Conservation (phyloP, 2,797 vertebrate species). For the Poecilia picta region DNA sequence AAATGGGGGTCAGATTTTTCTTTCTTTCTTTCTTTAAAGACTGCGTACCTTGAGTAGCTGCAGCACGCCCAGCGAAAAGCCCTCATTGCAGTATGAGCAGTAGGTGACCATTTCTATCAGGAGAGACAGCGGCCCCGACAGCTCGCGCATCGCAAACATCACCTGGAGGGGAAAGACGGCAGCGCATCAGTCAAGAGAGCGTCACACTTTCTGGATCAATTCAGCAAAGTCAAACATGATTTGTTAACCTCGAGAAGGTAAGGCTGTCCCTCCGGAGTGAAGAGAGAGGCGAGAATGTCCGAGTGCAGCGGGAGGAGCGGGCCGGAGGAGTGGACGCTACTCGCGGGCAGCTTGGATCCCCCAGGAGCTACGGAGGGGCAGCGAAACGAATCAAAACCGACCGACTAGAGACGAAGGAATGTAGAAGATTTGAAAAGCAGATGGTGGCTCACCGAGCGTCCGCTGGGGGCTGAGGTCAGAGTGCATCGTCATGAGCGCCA, state of each 20-base stretch:
- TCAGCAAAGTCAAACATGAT: background rate
- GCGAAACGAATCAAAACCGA: background rate
- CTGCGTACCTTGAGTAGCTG: constrained; percentile 91
- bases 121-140: constrained; percentile 88
- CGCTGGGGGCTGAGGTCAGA: constrained; percentile 88
- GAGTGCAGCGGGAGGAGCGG: constrained; percentile 87
- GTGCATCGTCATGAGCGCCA: constrained; percentile 93
- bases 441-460: constrained; percentile 85
- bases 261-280: constrained; percentile 92
- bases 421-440: background rate
- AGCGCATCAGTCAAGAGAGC: background rate
- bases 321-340: constrained; percentile 75
- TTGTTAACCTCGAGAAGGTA: constrained; percentile 92
- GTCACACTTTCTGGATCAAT: background rate
- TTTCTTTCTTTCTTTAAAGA: background rate
- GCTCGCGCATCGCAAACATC: constrained; percentile 95
- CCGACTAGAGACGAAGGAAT: background rate
- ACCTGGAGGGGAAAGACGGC: constrained; percentile 78
- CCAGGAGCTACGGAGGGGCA: constrained; percentile 82
- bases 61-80: constrained; percentile 91
- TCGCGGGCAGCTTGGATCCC: constrained; percentile 81
- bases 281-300: constrained; percentile 91
- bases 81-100: constrained; percentile 95
- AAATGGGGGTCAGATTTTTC: background rate
- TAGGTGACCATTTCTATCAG: constrained; percentile 96